Evolutionary conservation across 2,888 invertebrate genomes (phyloP), one percentile per base, ranked within the genome.

Genomic region (Mesochorus sp.): DNA sequence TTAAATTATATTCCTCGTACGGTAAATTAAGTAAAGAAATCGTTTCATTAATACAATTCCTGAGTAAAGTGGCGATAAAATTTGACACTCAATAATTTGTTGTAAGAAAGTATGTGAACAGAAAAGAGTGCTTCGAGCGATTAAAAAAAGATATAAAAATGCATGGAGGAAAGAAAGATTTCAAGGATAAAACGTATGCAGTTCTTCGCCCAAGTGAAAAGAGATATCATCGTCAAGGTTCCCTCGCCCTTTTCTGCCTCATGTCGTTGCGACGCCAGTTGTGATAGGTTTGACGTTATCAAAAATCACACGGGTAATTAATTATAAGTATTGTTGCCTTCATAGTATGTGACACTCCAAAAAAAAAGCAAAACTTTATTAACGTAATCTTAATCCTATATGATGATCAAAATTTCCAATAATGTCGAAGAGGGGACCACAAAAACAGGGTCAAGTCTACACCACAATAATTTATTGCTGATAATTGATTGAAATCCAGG

Each of bases 161-260:
- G 39, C 51, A 51, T 28, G 51, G 26, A 51, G 39, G 44, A 62
- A 62, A 66, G 17, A 53, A 21, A 21, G 24, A 55, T 44, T 21
- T 47, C 64, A 73, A 66, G 66, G 64, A 64, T 39, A 31, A 53
- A 47, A 55, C 37, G 53, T 37, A 47, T 34, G 47, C 28, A 55
- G 51, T 55, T 44, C 19, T 5, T 55, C 44, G 31, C 14, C 49
- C 34, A 51, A 61, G 61, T 49, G 61, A 51, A 51, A 71, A 71
- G 51, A 49, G 59, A 70, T 59, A 59, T 51, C 26, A 12, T 51
- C 39, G 59, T 61, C 42, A 51, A 71, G 70, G 61, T 51, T 10
- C 28, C 28, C 51, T 17, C 28, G 6, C 8, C 8, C 44, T 21
- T 4, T 14, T 42, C 17, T 42, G n/a, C n/a, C 17, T 12, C 24